phyloP scores from a whole-genome alignment of 2,797 vertebrate genomes.

The Anguilla pacifica region DNA sequence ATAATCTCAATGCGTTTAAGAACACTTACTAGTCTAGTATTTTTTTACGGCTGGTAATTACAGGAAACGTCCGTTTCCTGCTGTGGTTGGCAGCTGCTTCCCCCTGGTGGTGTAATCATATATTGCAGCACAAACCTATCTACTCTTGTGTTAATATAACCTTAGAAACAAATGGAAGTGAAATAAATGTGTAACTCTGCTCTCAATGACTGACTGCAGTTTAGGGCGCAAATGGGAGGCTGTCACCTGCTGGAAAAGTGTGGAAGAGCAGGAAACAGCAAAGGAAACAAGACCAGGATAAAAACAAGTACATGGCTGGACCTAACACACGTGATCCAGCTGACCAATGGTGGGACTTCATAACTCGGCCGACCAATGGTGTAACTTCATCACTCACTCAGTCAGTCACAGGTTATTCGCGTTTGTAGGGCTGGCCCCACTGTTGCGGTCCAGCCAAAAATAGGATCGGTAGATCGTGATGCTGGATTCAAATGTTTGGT shows the following conservation, averaged over 20 bases:
- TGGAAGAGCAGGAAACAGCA: background rate
- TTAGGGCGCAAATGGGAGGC: background rate
- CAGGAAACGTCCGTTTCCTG: background rate
- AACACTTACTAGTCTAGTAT: no score
- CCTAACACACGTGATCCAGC: no score
- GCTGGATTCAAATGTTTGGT: no score
- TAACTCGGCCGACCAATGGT: no score
- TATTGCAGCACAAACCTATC: background rate
- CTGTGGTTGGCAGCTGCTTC: background rate
- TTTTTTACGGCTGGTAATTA: no score
- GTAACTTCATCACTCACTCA: no score
- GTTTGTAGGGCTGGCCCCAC: no score
- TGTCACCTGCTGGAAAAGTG: conserved; percentile 19
- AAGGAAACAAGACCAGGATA: background rate
- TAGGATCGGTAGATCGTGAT: background rate
- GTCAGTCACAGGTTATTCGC: no score
- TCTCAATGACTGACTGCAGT: background rate
- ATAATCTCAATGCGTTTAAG: no score
- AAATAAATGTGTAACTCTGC: background rate
- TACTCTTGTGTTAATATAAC: background rate
- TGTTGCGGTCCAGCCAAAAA: no score
- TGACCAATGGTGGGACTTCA: no score
- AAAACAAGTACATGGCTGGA: no score
- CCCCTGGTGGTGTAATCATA: background rate
- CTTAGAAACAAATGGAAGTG: background rate